Evolutionary conservation across 2,113 vertebrate genomes (phyloP), one percentile per base, ranked within the genome.

Genomic region (Microtus richardsoni): DNA sequence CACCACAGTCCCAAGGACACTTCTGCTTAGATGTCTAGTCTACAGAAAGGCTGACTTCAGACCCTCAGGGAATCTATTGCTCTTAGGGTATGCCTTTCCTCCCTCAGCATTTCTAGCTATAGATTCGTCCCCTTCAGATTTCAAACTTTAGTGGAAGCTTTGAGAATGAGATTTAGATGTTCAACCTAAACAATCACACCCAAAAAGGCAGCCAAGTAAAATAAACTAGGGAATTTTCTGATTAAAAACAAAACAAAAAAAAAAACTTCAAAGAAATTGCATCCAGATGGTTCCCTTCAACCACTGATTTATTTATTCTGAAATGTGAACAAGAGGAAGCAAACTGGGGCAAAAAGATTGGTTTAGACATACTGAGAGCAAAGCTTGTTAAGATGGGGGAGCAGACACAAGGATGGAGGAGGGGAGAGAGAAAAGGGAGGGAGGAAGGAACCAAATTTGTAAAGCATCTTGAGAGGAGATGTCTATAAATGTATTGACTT

Each of bases 201-300:
- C 58, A 77, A 88, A 80, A 83, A 95, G 60, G 60, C 24, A 80
- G 94, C 92, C 96, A 95, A 96, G 92, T 91, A n/a, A 91, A 97
- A 96, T 86, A 97, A 96, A 94, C 96, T n/a, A 88, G 71, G 28
- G 44, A 95, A 89, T 96, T 84, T 97, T 96, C 80, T 96, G 93
- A 97, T 95, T 94, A 58, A 88, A 91, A 75, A 28, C 2, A 9
- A 11, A n/a, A n/a, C n/a, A n/a, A 28, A 73, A 79, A 87, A 73
- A 79, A 87, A 95, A 82, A 80, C 79, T 89, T 95, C 89, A 97
- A 96, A 96, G 94, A 96, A 96, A 96, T 93, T 89, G 24, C 74
- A 96, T 91, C 87, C 94, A 97, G 93, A 93, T 97, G 97, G 96
- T 93, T 66, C 91, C 64, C 52, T 87, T 92, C 89, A 68, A 83